A percentile compares a stretch with the other conserved stretches of the same genome.
Conservation (phyloP, 1,140 invertebrate genomes). For the Meteorus sp. region DNA sequence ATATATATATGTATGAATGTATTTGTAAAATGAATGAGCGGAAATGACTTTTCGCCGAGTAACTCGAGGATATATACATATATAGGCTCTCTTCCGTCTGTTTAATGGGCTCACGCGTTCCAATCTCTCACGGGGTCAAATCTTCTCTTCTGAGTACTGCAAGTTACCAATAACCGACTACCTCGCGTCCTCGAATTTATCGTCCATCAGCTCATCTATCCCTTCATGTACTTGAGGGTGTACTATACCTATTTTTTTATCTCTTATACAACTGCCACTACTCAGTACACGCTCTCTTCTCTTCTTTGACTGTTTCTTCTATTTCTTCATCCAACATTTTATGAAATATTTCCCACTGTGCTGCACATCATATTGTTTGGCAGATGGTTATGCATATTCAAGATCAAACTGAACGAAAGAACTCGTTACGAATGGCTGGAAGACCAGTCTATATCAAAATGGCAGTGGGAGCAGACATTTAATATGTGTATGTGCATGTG, state of each 20-base stretch:
- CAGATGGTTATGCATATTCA: conserved; percentile 21
- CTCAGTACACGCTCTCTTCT: too few species aligned
- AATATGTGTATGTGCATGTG: too few species aligned
- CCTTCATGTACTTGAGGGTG: neutral
- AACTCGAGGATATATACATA: conserved; percentile 28
- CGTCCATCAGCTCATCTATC: too few species aligned
- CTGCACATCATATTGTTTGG: neutral
- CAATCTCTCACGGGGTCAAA: conserved; percentile 13
- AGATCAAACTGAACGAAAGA: neutral
- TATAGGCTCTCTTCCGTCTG: conserved; percentile 27
- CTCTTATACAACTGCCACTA: too few species aligned
- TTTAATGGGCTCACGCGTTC: conserved; percentile 31
- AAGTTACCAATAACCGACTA: conserved; percentile 20
- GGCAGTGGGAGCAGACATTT: too few species aligned
- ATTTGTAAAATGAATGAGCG: neutral
- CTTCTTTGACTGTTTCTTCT: neutral
- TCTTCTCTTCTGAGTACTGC: too few species aligned
- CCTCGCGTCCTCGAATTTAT: conserved; percentile 7
- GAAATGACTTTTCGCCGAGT: conserved; percentile 28
- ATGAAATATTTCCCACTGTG: neutral
- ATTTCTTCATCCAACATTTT: neutral
- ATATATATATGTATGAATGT: conserved; percentile 1
- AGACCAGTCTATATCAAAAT: conserved; percentile 5
- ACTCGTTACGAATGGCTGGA: neutral
- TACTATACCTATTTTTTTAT: neutral